phyloP scores from a whole-genome alignment of 2,113 vertebrate species.

The Malaclemys terrapin region DNA sequence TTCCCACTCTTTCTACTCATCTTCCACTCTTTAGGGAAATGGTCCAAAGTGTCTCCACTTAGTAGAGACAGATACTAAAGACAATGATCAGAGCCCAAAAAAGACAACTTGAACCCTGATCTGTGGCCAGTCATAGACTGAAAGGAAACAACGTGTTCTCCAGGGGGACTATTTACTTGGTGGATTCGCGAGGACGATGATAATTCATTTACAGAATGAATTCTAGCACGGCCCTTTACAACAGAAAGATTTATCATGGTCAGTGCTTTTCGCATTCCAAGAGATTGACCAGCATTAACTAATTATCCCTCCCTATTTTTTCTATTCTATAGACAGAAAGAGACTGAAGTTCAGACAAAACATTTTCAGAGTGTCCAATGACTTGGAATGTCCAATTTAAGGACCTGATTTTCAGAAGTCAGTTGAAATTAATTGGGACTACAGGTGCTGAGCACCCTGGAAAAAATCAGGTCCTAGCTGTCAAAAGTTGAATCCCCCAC shows the following conservation, averaged over 20 bases:
- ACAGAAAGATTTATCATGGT: not conserved
- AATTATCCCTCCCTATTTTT: not conserved
- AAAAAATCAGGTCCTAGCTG: rapidly evolving
- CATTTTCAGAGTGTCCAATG: not conserved
- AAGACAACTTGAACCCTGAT: not conserved
- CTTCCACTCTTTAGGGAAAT: not conserved
- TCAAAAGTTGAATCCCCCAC: not conserved
- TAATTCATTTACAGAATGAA: not conserved
- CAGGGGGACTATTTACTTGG: not conserved
- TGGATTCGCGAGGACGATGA: not conserved
- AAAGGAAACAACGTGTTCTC: not conserved
- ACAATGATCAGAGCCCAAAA: not conserved
- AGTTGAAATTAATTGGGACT: not conserved
- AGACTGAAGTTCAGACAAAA: not conserved
- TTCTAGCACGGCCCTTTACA: not conserved
- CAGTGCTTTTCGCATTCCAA: not conserved
- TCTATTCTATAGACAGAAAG: not conserved
- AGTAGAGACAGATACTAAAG: not conserved
- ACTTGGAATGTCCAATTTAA: not conserved
- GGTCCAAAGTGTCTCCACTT: not conserved
- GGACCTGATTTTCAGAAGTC: not conserved
- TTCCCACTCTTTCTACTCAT: not conserved
- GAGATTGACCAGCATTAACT: not conserved
- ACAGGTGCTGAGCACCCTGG: rapidly evolving
- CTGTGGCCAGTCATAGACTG: not conserved